Evolutionary conservation across 2,797 vertebrate species (phyloP).

Genomic region (Aphelocoma californica): DNA sequence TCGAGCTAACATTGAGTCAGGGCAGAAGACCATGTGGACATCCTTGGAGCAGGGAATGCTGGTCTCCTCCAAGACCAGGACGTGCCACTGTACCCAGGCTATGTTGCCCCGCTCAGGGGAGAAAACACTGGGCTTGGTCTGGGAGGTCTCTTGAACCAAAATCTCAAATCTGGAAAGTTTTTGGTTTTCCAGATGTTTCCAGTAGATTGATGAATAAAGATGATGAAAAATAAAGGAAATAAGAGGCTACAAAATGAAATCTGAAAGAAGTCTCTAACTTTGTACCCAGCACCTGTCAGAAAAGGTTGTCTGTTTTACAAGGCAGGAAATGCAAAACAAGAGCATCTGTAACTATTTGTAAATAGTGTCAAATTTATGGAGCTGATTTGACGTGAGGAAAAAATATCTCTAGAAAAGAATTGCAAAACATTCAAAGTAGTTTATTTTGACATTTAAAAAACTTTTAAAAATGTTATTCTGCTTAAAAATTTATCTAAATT

Average conservation of each 20-base stretch:
- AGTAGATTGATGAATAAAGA: background rate
- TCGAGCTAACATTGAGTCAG: accelerated
- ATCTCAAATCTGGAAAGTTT: background rate
- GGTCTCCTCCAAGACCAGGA: background rate
- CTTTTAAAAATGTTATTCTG: background rate
- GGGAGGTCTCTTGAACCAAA: background rate
- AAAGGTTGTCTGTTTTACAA: constrained; percentile 3
- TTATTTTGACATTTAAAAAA: constrained; percentile 4
- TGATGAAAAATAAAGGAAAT: background rate
- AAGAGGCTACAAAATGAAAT: background rate
- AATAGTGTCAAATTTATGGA: constrained; percentile 25
- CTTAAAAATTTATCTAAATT: constrained; percentile 25
- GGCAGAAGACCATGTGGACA: background rate
- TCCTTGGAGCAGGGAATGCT: accelerated
- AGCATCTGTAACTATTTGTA: constrained; percentile 24
- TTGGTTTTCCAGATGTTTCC: background rate
- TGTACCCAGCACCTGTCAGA: background rate
- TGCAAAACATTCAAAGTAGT: background rate
- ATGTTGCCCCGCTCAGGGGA: accelerated
- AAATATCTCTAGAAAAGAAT: background rate
- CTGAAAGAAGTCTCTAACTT: background rate
- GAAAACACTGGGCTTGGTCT: background rate
- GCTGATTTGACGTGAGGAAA: background rate
- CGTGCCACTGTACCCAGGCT: accelerated
- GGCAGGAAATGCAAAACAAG: constrained; percentile 6